A percentile compares a stretch with the other conserved stretches of the same genome.
phyloP scores from a whole-genome alignment of 2,888 invertebrate species.

The Gymnoscelis rufifasciata region DNA sequence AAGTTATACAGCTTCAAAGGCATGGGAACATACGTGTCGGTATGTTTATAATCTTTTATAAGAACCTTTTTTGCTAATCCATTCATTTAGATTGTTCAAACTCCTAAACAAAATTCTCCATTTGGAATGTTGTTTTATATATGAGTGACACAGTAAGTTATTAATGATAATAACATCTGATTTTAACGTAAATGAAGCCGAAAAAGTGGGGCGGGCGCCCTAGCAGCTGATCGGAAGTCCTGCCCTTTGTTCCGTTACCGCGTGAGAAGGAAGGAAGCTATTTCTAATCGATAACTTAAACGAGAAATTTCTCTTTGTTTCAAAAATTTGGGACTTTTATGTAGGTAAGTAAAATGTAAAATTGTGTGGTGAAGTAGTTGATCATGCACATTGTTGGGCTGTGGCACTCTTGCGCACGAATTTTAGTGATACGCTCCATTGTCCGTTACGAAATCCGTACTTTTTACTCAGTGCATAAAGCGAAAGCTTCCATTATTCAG shows the following conservation, averaged over 20 bases:
- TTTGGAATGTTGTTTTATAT: neutral
- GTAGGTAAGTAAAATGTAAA: no score
- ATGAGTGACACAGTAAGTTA: conserved; percentile 19
- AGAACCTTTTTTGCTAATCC: no score
- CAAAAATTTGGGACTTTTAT: conserved; percentile 10
- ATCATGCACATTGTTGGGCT: conserved; percentile 5
- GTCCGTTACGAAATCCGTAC: conserved; percentile 63
- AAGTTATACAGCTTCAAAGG: conserved; percentile 24
- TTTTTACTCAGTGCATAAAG: conserved; percentile 65
- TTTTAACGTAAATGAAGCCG: conserved; percentile 61
- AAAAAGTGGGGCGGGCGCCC: conserved; percentile 64
- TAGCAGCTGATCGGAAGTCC: conserved; percentile 79
- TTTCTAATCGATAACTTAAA: conserved; percentile 33
- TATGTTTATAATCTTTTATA: neutral
- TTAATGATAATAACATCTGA: conserved; percentile 36
- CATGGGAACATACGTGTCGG: conserved; percentile 2
- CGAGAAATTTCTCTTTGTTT: conserved; percentile 16
- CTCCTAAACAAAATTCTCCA: no score
- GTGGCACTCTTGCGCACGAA: conserved; percentile 36
- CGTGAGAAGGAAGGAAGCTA: conserved; percentile 66
- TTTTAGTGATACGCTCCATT: conserved; percentile 54
- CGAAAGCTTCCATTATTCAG: conserved; percentile 69
- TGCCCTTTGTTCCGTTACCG: conserved; percentile 71
- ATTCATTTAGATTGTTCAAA: no score
- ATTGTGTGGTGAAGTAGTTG: no score